Conservation (phyloP, 2,888 invertebrate genomes). For the Xanthorhoe spadicearia region DNA sequence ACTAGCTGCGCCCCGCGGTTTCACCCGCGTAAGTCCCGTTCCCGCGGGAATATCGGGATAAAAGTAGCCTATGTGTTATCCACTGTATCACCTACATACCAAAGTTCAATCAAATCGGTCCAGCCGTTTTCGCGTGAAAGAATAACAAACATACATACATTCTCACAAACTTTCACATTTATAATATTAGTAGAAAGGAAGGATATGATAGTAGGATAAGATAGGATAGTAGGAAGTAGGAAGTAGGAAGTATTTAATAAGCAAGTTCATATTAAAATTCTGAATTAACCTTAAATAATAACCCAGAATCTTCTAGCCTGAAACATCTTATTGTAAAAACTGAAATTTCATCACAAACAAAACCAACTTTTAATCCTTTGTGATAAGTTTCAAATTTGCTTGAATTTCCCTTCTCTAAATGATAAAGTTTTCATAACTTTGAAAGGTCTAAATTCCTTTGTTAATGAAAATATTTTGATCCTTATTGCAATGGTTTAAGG, state of each 20-base stretch:
- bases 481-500: not conserved
- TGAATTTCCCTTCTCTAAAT: slow-evolving; percentile 12
- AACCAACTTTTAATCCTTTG: not conserved
- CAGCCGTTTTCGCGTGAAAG: too few species aligned
- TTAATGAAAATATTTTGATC: slow-evolving; percentile 1
- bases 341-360: slow-evolving; percentile 10
- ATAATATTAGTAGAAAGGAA: too few species aligned
- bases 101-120: too few species aligned
- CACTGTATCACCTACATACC: too few species aligned
- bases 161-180: too few species aligned
- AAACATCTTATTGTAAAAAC: slow-evolving; percentile 9
- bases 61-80: too few species aligned
- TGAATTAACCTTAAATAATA: slow-evolving; percentile 20
- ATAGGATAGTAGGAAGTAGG: not conserved
- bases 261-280: not conserved
- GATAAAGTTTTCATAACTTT: slow-evolving; percentile 13
- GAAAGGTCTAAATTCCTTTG: slow-evolving; percentile 8
- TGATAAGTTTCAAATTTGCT: slow-evolving; percentile 7
- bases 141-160: too few species aligned
- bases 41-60: too few species aligned
- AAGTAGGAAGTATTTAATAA: not conserved
- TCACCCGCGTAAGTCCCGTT: too few species aligned
- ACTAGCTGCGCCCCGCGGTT: too few species aligned
- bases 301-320: slow-evolving; percentile 15
- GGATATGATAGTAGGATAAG: too few species aligned